Percentiles rank a stretch among this genome's conserved stretches.
Evolutionary conservation across 2,113 vertebrate genomes (phyloP).

Genomic region (Mobula hypostoma): DNA sequence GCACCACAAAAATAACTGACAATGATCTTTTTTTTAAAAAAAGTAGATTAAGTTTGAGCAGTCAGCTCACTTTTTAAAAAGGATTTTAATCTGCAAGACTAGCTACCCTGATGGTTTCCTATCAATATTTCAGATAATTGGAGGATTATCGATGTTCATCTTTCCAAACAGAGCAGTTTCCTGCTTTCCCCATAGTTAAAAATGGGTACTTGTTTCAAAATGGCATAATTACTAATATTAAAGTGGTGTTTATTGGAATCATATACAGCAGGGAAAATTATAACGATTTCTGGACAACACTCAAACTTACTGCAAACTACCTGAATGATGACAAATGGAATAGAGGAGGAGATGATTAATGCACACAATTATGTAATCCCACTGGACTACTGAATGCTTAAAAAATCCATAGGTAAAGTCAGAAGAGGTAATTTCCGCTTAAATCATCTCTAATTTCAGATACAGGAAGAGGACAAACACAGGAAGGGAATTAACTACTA

Average conservation of each 20-base stretch:
- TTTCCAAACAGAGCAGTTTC: background rate
- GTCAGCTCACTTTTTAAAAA: background rate
- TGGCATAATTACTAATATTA: background rate
- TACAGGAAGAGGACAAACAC: background rate
- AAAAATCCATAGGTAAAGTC: background rate
- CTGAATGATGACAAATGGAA: background rate
- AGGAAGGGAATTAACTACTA: constrained; percentile 4
- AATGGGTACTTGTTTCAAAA: background rate
- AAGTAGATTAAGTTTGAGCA: background rate
- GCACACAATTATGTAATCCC: background rate
- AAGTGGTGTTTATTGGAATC: background rate
- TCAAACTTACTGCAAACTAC: background rate
- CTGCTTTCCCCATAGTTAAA: too few relatives aligned
- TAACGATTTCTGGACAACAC: background rate
- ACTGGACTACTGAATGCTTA: background rate
- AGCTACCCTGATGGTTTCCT: background rate
- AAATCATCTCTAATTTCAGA: background rate
- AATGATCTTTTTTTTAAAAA: too few relatives aligned
- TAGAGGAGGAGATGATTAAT: too few relatives aligned
- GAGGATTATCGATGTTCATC: background rate
- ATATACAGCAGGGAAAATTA: background rate
- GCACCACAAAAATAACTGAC: background rate
- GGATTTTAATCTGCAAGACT: background rate
- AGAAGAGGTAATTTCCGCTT: background rate
- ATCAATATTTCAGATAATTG: background rate